These are phyloP conservation scores for Battus philenor DNA, from an alignment of 1,140 invertebrate species.

Conservation along the genomic window DNA sequence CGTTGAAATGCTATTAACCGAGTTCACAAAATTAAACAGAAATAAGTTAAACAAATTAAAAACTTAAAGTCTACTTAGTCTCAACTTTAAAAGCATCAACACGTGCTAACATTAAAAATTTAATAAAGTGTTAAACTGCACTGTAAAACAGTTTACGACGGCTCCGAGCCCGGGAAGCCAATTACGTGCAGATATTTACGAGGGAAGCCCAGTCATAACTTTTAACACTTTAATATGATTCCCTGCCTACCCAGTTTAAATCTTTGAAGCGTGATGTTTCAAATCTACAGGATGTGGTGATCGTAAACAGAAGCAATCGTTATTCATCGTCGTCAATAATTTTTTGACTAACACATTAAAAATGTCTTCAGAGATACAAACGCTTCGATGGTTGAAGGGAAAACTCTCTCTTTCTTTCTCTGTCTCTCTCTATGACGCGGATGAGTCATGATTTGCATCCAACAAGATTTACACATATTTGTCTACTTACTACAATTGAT, in stretches of 20 bases:
- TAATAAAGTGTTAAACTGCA: conserved; percentile 38
- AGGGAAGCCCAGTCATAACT: conserved; percentile 32
- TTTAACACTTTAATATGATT: conserved; percentile 44
- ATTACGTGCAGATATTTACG: conserved; percentile 39
- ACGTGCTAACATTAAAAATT: conserved; percentile 20
- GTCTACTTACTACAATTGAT: no score
- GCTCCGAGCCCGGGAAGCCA: conserved; percentile 29
- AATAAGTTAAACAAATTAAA: conserved; percentile 6
- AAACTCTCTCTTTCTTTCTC: no score
- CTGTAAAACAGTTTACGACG: conserved; percentile 39
- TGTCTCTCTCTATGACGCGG: no score
- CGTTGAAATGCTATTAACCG: no score
- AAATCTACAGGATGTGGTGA: no score
- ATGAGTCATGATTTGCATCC: no score
- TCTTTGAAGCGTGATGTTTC: conserved; percentile 7
- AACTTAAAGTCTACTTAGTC: conserved; percentile 8
- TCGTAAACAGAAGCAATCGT: no score
- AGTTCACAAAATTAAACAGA: background rate
- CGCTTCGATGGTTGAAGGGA: no score
- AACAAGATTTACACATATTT: no score
- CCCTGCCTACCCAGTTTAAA: conserved; percentile 15
- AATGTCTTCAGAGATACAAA: no score
- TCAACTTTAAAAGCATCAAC: conserved; percentile 1
- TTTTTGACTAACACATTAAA: no score
- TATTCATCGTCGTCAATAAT: no score